Percentiles rank a stretch among this genome's conserved stretches.
These are phyloP conservation scores for Glyphotaelius pellucidus DNA, from an alignment of 2,888 invertebrate genomes.

Conservation along the genomic window DNA sequence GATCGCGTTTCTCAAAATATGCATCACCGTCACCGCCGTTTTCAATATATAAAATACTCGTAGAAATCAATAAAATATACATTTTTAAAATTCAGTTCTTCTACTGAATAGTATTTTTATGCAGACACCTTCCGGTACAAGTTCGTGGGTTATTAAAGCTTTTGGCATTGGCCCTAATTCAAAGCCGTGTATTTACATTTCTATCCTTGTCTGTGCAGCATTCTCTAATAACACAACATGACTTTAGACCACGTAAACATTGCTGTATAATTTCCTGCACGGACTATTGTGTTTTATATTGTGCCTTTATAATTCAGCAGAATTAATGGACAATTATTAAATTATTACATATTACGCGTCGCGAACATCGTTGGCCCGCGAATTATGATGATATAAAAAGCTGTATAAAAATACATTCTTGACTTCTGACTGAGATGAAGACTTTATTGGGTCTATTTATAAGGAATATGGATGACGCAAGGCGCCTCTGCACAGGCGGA, in stretches of 20 bases:
- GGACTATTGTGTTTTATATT: slow-evolving; percentile 10
- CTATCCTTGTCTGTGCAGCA: background rate
- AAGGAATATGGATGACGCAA: slow-evolving; percentile 18
- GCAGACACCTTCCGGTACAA: background rate
- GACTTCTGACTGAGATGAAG: slow-evolving; percentile 20
- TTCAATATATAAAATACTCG: background rate
- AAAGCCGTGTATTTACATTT: background rate
- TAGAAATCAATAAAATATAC: background rate
- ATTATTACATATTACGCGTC: slow-evolving; percentile 13
- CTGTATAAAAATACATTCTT: slow-evolving; percentile 50
- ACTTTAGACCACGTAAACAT: background rate
- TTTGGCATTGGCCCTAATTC: background rate
- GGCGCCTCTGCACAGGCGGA: slow-evolving; percentile 26
- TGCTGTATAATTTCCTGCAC: background rate
- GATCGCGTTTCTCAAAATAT: background rate
- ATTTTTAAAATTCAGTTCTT: background rate
- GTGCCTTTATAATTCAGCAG: slow-evolving; percentile 25
- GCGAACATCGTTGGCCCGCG: slow-evolving; percentile 66
- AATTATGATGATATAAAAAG: slow-evolving; percentile 69
- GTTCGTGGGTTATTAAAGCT: background rate
- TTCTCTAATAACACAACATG: background rate
- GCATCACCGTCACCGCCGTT: background rate
- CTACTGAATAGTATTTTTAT: background rate
- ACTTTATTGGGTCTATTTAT: slow-evolving; percentile 46
- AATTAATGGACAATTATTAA: slow-evolving; percentile 29